phyloP scores from a whole-genome alignment of 2,797 vertebrate genomes.

The Crenichthys baileyi region DNA sequence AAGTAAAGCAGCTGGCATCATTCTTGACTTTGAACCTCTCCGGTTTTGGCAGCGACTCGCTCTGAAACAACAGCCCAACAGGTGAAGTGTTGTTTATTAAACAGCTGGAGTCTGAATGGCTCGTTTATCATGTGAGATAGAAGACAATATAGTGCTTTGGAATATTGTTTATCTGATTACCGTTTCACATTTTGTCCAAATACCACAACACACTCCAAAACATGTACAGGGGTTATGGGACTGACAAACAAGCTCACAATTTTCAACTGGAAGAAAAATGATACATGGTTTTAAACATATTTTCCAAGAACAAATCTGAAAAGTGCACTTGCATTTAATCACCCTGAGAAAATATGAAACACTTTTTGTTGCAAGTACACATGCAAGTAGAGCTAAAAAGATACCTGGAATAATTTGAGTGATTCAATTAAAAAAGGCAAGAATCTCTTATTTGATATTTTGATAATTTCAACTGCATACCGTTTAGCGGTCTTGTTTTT shows the following conservation, averaged over 20 bases:
- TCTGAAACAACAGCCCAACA: background rate
- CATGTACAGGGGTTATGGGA: background rate
- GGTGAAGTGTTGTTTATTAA: constrained; percentile 5
- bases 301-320: background rate
- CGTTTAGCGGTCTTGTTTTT: background rate
- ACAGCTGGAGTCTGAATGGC: constrained; percentile 1
- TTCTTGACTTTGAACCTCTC: constrained; percentile 4
- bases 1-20: constrained; percentile 7
- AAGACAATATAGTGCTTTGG: background rate
- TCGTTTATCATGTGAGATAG: background rate
- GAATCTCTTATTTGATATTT: background rate
- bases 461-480: too few species aligned
- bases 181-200: background rate
- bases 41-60: background rate
- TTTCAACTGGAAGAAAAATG: background rate
- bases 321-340: background rate
- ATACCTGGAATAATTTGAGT: background rate
- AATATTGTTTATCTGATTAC: background rate
- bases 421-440: background rate
- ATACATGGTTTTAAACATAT: background rate
- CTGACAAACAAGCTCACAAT: background rate
- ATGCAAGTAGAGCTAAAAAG: background rate
- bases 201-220: background rate
- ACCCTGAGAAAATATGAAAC: background rate
- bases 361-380: background rate